phyloP scores from a whole-genome alignment of 92 coral and sea anemone genomes.

The Zoanthus sansibaricus region DNA sequence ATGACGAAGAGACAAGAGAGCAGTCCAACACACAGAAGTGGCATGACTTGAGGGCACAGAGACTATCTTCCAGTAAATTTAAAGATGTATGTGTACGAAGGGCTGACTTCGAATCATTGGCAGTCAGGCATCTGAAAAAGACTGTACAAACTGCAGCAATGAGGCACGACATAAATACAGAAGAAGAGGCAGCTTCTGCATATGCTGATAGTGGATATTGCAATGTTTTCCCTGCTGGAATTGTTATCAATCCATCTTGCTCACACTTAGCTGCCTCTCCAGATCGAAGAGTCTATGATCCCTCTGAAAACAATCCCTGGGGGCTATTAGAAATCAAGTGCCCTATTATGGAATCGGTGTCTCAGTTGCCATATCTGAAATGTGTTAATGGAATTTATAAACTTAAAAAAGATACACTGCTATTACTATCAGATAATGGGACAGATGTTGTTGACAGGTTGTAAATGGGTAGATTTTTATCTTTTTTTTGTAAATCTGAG shows the following conservation, averaged over 20 bases:
- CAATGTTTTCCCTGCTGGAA: conserved; percentile 43
- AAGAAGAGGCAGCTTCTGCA: neutral
- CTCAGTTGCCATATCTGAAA: conserved; percentile 35
- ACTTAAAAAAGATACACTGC: conserved; percentile 50
- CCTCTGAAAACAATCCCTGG: conserved; percentile 28
- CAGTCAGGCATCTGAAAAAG: conserved; percentile 5
- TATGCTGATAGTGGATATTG: neutral
- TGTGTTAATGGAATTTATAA: conserved; percentile 50
- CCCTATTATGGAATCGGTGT: conserved; percentile 32
- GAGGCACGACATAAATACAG: neutral
- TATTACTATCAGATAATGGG: conserved; percentile 67
- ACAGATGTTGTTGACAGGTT: conserved; percentile 59
- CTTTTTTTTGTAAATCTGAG: neutral
- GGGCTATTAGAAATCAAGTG: conserved; percentile 47
- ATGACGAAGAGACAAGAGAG: conserved; percentile 44
- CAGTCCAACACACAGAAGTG: conserved; percentile 28
- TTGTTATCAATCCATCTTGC: conserved; percentile 45
- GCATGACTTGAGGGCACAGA: conserved; percentile 34
- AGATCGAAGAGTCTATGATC: conserved; percentile 49
- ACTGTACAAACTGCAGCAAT: conserved; percentile 2
- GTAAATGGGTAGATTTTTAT: conserved; percentile 38
- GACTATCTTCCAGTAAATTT: conserved; percentile 6
- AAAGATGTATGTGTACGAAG: conserved; percentile 21
- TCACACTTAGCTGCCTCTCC: conserved; percentile 43
- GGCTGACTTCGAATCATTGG: neutral